Evolutionary conservation across 2,797 vertebrate genomes (phyloP).

Genomic region (Ambastaia sidthimunki): DNA sequence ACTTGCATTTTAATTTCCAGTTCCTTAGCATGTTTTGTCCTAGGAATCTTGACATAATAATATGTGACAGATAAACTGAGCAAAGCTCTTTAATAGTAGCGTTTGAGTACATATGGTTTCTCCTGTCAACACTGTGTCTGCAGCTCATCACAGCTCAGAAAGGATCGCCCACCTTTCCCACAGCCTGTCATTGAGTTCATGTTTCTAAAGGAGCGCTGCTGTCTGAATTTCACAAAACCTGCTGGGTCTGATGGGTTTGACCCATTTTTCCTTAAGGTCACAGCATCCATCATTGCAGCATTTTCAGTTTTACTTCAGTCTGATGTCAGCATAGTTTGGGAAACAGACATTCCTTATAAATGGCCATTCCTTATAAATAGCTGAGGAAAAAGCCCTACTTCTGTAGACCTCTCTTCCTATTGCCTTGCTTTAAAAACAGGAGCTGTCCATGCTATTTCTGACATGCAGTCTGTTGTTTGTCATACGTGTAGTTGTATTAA

Average conservation of each 20-base stretch:
- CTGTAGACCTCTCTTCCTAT: background rate
- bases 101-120: background rate
- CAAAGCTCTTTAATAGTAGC: background rate
- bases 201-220: background rate
- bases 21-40: background rate
- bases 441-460: background rate
- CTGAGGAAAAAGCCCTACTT: background rate
- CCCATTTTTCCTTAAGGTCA: constrained; percentile 17
- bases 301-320: background rate
- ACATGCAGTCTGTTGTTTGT: background rate
- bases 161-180: no score
- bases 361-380: background rate
- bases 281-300: constrained; percentile 6
- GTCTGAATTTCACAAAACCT: background rate
- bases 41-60: background rate
- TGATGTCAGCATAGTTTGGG: background rate
- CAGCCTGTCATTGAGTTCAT: background rate
- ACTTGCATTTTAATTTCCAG: no score
- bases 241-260: background rate
- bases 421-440: background rate
- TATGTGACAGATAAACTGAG: background rate
- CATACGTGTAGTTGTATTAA: no score
- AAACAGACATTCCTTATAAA: background rate
- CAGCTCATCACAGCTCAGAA: background rate
- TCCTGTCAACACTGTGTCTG: background rate